These are phyloP conservation scores for Scaptomyza graminum DNA, from an alignment of 1,140 invertebrate species.

Conservation along the genomic window DNA sequence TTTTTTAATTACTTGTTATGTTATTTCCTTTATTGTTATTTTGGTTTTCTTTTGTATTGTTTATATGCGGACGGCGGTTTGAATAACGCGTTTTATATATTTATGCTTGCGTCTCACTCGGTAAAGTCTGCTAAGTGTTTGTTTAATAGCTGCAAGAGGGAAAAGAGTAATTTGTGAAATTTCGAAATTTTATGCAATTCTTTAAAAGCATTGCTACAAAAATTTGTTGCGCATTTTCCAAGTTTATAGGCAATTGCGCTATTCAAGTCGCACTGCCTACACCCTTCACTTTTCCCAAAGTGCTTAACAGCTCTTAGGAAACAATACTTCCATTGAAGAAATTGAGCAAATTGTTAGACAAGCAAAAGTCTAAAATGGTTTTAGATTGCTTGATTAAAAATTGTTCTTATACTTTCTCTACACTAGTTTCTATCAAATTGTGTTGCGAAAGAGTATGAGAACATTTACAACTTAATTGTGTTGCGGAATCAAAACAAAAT, in stretches of 20 bases:
- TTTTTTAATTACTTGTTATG: slow-evolving; percentile 39
- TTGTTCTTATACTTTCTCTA: slow-evolving; percentile 2
- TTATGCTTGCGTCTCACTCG: slow-evolving; percentile 6
- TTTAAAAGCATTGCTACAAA: slow-evolving; percentile 31
- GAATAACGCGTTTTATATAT: slow-evolving; percentile 58
- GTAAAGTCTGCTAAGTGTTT: neutral
- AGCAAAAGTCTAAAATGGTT: neutral
- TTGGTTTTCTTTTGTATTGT: slow-evolving; percentile 41
- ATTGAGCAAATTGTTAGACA: neutral
- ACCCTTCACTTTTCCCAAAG: slow-evolving; percentile 1
- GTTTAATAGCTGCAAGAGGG: slow-evolving; percentile 53
- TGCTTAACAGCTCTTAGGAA: neutral
- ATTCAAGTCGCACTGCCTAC: slow-evolving; percentile 13
- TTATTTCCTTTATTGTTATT: slow-evolving; percentile 42
- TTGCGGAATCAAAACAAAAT: slow-evolving; percentile 69
- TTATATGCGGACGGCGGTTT: slow-evolving; percentile 68
- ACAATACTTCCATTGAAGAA: neutral
- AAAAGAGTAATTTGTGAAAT: slow-evolving; percentile 41
- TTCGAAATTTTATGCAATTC: slow-evolving; percentile 58
- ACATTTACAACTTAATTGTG: slow-evolving; percentile 16
- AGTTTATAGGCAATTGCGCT: slow-evolving; percentile 8
- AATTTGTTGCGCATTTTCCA: slow-evolving; percentile 63
- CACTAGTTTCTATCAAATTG: neutral
- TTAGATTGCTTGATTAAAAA: slow-evolving; percentile 1
- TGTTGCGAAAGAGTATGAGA: slow-evolving; percentile 19